Base-by-base conservation (phyloP, 2,113 vertebrate genomes). In the Laticauda colubrina region DNA sequence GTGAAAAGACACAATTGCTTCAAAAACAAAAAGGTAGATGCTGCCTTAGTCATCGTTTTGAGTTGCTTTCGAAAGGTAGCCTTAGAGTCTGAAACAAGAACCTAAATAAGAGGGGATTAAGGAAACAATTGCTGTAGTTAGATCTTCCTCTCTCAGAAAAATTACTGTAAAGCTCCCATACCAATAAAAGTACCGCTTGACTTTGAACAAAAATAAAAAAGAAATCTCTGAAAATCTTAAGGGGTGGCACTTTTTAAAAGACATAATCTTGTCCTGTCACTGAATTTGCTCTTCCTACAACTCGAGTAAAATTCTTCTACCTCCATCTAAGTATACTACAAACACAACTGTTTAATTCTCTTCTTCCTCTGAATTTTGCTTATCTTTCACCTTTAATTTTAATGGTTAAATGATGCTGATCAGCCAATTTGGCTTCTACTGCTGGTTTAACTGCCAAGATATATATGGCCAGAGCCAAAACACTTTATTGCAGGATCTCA, bases 351-450 rank as follows among this genome's bases (percentile, higher is more conserved):
- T 54, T 54, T 26, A 15, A 15, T 14, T 48, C 88, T 81, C 57
- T 5, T 20, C 3, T 0, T n/a, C 51, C 89, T 91, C 29, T 90
- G 21, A 39, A 69, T 75, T 89, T 8, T 85, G 51, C 90, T 91
- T 24, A 0, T 1, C 39, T 1, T 0, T 45, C 51, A 88, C 3
- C 81, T 91, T 89, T 69, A 45, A 23, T 54, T 39, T 24, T 89
- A 21, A 87, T 53, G 39, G 39, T 9, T 0, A 15, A 93, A 51
- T 51, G 87, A 24, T 0, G n/a, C 26, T 0, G 2, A 69, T 0
- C 57, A 89, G 26, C 53, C 11, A 11, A 0, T 0, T 87, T 45
- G 91, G 90, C 81, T 87, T 75, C 26, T 0, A 14, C 23, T 14
- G 43, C 75, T 24, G 18, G 57, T 93, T 69, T 54, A 29, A 3